Evolutionary conservation across 2,888 invertebrate species (phyloP).

Genomic region (Syrphus vitripennis): DNA sequence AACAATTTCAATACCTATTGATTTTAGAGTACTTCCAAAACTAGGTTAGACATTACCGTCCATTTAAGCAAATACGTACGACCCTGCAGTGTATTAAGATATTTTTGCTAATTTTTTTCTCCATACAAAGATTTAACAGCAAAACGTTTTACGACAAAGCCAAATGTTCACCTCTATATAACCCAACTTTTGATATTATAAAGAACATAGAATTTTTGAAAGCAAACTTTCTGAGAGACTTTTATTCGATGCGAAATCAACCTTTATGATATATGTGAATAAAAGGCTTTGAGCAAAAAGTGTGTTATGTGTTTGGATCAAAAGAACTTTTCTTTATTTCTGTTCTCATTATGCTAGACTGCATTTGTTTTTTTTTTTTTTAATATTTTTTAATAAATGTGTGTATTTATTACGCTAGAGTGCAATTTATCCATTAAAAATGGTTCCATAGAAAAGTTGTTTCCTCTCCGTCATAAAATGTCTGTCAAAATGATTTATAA

Average conservation of each 20-base stretch:
- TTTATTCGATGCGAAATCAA: constrained; percentile 15
- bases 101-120: background rate
- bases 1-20: too few species aligned
- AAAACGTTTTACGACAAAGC: background rate
- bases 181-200: background rate
- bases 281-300: constrained; percentile 14
- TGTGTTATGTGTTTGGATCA: background rate
- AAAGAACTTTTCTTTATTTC: constrained; percentile 11
- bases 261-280: background rate
- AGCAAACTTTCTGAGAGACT: constrained; percentile 13
- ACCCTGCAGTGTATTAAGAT: background rate
- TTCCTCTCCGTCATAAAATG: background rate
- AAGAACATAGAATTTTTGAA: background rate
- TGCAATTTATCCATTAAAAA: background rate
- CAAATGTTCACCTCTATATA: background rate
- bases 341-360: constrained; percentile 16
- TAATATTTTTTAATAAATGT: background rate
- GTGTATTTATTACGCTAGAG: background rate
- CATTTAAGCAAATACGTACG: background rate
- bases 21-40: background rate
- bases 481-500: constrained; percentile 3
- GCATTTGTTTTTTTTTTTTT: background rate
- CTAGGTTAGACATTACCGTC: background rate
- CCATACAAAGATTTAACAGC: background rate
- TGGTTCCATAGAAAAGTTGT: background rate